phyloP scores from a whole-genome alignment of 2,888 invertebrate genomes.

The Diabrotica balteata region DNA sequence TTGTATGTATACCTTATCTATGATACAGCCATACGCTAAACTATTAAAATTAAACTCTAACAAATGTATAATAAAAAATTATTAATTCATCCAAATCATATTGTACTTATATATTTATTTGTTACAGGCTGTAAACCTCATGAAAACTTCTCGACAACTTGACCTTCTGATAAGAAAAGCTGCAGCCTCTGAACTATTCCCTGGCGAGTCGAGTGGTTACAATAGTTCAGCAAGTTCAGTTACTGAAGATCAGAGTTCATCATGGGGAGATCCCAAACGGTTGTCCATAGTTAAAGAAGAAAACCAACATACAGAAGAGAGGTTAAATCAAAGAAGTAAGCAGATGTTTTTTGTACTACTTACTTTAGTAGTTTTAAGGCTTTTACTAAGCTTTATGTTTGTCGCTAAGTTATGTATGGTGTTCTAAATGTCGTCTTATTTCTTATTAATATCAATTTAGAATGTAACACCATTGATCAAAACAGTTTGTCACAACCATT shows the following conservation, averaged over 20 bases:
- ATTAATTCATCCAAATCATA: too few relatives aligned
- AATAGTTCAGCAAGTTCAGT: slow-evolving; percentile 85
- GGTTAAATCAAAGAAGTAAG: slow-evolving; percentile 39
- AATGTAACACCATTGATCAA: too few relatives aligned
- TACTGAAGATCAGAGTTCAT: slow-evolving; percentile 75
- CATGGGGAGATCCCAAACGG: slow-evolving; percentile 71
- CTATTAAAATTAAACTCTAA: too few relatives aligned
- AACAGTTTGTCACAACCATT: too few relatives aligned
- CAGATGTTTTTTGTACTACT: neutral
- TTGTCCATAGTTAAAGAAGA: slow-evolving; percentile 80
- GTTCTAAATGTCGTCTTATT: too few relatives aligned
- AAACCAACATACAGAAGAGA: slow-evolving; percentile 59
- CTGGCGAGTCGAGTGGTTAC: slow-evolving; percentile 83
- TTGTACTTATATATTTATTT: slow-evolving; percentile 7
- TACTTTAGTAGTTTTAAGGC: too few relatives aligned
- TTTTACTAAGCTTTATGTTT: too few relatives aligned
- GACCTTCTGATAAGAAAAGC: slow-evolving; percentile 80
- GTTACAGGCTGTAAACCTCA: slow-evolving; percentile 76
- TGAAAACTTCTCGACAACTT: slow-evolving; percentile 79
- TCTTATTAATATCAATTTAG: too few relatives aligned
- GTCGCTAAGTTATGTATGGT: too few relatives aligned
- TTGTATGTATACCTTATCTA: too few relatives aligned
- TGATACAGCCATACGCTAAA: too few relatives aligned
- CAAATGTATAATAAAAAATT: too few relatives aligned
- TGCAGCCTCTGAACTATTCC: slow-evolving; percentile 80